These are phyloP conservation scores for Lepetodrilus schrolli DNA, from an alignment of 2,888 invertebrate genomes.

Conservation along the genomic window DNA sequence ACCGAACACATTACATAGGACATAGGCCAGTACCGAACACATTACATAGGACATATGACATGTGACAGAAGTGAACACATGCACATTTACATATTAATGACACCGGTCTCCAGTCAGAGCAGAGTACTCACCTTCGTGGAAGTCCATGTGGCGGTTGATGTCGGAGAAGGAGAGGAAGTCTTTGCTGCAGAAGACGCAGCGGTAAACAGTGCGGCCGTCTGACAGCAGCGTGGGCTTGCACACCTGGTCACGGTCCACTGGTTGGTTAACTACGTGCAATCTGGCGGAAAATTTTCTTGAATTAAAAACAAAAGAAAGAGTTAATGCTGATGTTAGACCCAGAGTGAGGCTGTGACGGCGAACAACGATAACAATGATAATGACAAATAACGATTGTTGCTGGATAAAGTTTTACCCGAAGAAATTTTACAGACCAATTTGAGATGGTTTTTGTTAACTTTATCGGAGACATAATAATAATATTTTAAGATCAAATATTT, in stretches of 20 bases:
- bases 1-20: too few species aligned
- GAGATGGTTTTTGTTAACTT: too few species aligned
- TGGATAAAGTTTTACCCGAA: too few species aligned
- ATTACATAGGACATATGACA: too few species aligned
- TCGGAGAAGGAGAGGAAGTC: conserved; percentile 75
- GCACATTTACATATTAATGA: too few species aligned
- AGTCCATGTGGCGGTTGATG: conserved; percentile 76
- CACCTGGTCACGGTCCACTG: conserved; percentile 69
- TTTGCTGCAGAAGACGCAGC: conserved; percentile 75
- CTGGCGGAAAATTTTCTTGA: conserved; percentile 48
- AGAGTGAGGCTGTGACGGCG: neutral
- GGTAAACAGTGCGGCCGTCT: conserved; percentile 73
- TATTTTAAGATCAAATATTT: too few species aligned
- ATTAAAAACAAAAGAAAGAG: conserved; percentile 24
- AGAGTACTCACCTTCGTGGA: conserved; percentile 74
- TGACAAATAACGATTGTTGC: too few species aligned
- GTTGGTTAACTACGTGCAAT: conserved; percentile 69
- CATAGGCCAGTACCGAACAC: too few species aligned
- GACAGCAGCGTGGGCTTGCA: conserved; percentile 70
- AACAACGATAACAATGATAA: too few species aligned
- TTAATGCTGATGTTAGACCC: neutral
- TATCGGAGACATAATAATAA: too few species aligned
- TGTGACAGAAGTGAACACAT: too few species aligned
- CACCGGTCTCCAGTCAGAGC: neutral
- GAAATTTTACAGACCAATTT: too few species aligned